A percentile compares a stretch with the other conserved stretches of the same genome.
Conservation (phyloP, 2,888 invertebrate species). For the Microctonus aethiopoides region DNA sequence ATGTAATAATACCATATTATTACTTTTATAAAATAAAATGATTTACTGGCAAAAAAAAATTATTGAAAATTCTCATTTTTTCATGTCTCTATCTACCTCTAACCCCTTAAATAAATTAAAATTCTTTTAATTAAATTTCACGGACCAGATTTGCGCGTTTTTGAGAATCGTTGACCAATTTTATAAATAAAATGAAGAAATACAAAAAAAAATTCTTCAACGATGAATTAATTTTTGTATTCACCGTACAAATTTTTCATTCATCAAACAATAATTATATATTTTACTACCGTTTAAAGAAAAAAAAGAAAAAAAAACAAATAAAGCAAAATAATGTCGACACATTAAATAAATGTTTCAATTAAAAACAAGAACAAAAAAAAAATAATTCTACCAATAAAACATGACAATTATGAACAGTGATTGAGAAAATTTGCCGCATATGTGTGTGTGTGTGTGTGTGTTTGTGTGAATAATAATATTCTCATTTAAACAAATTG, state of each 20-base stretch:
- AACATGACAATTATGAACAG: conserved; percentile 32
- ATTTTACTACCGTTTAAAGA: conserved; percentile 66
- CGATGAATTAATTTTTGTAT: neutral
- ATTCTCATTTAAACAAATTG: conserved; percentile 16
- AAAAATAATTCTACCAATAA: conserved; percentile 4
- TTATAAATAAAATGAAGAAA: conserved; percentile 42
- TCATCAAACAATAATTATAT: conserved; percentile 54
- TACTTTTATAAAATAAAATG: too few species aligned
- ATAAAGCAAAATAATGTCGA: conserved; percentile 45
- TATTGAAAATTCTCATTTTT: too few species aligned
- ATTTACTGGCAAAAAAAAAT: too few species aligned
- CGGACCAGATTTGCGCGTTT: too few species aligned
- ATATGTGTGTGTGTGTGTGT: too few species aligned
- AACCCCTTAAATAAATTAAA: too few species aligned
- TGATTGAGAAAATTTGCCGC: neutral
- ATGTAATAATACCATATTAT: too few species aligned
- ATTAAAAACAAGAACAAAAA: too few species aligned
- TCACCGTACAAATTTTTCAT: conserved; percentile 28
- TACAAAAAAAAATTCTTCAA: conserved; percentile 3
- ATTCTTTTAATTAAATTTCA: too few species aligned
- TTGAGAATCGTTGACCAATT: conserved; percentile 25
- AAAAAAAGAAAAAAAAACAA: too few species aligned
- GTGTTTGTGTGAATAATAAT: conserved; percentile 18
- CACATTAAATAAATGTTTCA: conserved; percentile 17
- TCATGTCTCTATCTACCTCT: too few species aligned